A percentile compares a stretch with the other conserved stretches of the same genome.
These are phyloP conservation scores for Mallotus villosus DNA, from an alignment of 2,797 vertebrate genomes.

Conservation along the genomic window DNA sequence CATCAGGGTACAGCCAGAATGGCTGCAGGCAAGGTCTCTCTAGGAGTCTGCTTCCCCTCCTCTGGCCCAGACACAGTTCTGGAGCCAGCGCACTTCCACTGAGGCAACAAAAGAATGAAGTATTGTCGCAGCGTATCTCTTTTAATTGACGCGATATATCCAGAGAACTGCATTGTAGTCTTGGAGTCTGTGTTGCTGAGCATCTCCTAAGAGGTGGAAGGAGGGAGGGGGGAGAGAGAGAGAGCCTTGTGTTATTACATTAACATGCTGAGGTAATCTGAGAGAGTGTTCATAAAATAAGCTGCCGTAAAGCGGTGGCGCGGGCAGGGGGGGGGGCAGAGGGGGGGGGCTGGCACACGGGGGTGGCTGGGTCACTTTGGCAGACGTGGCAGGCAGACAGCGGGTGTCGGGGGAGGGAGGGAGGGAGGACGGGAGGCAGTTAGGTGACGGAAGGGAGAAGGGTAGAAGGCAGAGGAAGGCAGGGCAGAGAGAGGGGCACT, in stretches of 20 bases:
- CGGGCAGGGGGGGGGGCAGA: neutral
- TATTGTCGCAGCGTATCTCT: conserved; percentile 7
- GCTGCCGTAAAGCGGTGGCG: neutral
- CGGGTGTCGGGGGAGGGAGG: too few relatives aligned
- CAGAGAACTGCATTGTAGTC: neutral
- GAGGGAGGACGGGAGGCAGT: too few relatives aligned
- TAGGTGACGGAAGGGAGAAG: too few relatives aligned
- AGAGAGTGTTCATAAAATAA: conserved; percentile 20
- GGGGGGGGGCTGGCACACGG: neutral
- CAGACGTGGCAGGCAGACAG: neutral
- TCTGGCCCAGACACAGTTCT: neutral
- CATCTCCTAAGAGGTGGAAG: conserved; percentile 7
- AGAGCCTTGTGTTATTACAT: conserved; percentile 9
- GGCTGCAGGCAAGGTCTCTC: neutral
- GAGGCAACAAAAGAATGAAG: neutral
- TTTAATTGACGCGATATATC: conserved; percentile 15
- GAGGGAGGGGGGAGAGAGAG: neutral
- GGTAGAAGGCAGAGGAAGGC: too few relatives aligned
- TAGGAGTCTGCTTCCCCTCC: neutral
- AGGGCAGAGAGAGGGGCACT: too few relatives aligned
- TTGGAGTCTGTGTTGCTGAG: neutral
- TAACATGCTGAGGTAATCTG: conserved; percentile 7
- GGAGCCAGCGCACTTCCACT: neutral
- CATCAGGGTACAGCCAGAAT: neutral
- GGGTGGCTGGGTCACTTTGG: neutral